Percentiles rank a stretch among this genome's conserved stretches.
Conservation (phyloP, 2,113 vertebrate species). For the Oriolus oriolus region DNA sequence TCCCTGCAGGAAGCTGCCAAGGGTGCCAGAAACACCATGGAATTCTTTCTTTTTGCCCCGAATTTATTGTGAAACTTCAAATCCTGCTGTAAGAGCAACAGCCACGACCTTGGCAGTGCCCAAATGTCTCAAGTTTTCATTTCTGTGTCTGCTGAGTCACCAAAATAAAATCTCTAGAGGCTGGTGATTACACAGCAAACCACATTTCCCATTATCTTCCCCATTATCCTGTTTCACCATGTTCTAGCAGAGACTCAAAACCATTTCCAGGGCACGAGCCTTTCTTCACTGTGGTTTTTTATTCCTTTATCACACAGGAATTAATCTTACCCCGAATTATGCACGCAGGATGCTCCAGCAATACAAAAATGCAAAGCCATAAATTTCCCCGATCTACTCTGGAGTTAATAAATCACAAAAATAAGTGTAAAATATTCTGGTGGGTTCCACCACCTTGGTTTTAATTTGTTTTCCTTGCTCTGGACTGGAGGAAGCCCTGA, state of each 20-base stretch:
- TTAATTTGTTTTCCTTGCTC: background rate
- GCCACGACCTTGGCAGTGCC: background rate
- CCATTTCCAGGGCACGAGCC: background rate
- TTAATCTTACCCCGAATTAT: background rate
- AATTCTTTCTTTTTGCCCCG: background rate
- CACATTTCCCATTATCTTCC: background rate
- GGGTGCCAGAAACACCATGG: background rate
- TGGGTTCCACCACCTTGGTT: background rate
- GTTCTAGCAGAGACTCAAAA: background rate
- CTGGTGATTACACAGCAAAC: background rate
- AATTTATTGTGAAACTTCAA: background rate
- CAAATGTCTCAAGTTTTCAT: background rate
- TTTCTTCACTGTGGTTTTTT: background rate
- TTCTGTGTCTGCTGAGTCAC: background rate
- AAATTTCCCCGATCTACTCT: background rate
- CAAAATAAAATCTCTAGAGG: background rate
- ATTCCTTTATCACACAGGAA: background rate
- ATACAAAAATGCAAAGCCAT: background rate
- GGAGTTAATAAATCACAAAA: background rate
- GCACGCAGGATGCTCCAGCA: background rate
- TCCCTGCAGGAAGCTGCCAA: background rate
- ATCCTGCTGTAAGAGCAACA: background rate
- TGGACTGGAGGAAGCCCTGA: background rate
- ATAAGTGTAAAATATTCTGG: background rate
- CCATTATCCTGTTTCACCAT: background rate